phyloP scores from a whole-genome alignment of 2,113 vertebrate genomes.

The Cynocephalus volans region DNA sequence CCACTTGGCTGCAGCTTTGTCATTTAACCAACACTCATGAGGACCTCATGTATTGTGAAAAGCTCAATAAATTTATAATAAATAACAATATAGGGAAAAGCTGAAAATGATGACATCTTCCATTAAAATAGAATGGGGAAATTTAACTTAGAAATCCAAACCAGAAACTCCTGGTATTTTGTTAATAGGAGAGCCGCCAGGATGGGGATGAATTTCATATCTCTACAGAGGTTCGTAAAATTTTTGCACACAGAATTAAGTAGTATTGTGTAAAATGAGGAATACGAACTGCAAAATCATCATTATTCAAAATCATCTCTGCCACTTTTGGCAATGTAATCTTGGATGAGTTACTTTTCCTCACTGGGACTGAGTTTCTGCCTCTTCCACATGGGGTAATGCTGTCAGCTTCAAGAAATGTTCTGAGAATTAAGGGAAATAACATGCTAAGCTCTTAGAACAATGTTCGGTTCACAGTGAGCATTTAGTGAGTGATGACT shows the following conservation, averaged over 20 bases:
- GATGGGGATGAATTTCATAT: background rate
- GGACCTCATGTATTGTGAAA: background rate
- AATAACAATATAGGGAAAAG: background rate
- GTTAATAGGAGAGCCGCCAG: background rate
- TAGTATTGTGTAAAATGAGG: background rate
- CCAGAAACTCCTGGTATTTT: background rate
- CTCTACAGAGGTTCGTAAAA: background rate
- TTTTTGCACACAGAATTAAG: background rate
- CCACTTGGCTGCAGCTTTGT: background rate
- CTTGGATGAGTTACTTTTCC: background rate
- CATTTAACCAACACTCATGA: rapidly evolving
- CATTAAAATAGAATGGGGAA: background rate
- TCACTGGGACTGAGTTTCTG: background rate
- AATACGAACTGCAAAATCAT: background rate
- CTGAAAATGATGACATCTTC: background rate
- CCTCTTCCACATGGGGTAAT: background rate
- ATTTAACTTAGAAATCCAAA: background rate
- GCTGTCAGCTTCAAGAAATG: background rate
- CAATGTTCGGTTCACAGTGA: background rate
- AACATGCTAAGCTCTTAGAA: background rate
- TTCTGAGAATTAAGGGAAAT: background rate
- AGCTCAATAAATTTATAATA: background rate
- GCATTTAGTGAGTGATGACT: background rate
- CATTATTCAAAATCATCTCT: background rate
- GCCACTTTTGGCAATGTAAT: background rate